Conservation (phyloP, 2,888 invertebrate genomes). For the Caenorhabditis sp. region DNA sequence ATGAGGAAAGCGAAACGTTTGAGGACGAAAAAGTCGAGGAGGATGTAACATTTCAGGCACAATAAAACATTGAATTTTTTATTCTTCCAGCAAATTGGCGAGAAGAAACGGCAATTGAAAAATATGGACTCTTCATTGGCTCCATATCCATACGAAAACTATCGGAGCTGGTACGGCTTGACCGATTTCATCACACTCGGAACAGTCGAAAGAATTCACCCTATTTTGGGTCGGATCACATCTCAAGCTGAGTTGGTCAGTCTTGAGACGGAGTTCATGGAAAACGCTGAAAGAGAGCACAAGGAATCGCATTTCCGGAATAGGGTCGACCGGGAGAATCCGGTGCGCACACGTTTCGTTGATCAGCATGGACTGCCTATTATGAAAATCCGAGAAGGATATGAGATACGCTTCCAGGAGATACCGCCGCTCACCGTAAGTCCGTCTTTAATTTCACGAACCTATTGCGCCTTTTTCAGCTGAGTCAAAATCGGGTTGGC, state of each 20-base stretch:
- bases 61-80: background rate
- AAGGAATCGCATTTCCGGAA: slow-evolving; percentile 42
- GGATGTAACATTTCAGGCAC: slow-evolving; percentile 14
- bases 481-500: slow-evolving; percentile 63
- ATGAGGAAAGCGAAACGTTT: slow-evolving; percentile 85
- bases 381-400: slow-evolving; percentile 87
- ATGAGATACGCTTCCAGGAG: slow-evolving; percentile 85
- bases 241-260: slow-evolving; percentile 76
- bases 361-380: slow-evolving; percentile 85
- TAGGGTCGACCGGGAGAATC: slow-evolving; percentile 68
- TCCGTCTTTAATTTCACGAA: background rate
- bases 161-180: slow-evolving; percentile 86
- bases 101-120: slow-evolving; percentile 82
- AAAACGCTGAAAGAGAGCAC: slow-evolving; percentile 49
- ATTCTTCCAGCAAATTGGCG: slow-evolving; percentile 30
- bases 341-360: slow-evolving; percentile 69
- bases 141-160: slow-evolving; percentile 91
- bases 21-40: slow-evolving; percentile 54
- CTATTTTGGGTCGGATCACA: slow-evolving; percentile 69
- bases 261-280: slow-evolving; percentile 69
- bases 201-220: slow-evolving; percentile 79
- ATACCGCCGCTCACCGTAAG: slow-evolving; percentile 71
- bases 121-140: slow-evolving; percentile 88
- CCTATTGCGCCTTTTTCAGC: slow-evolving; percentile 25
- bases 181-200: slow-evolving; percentile 62